A percentile compares a stretch with the other conserved stretches of the same genome.
Conservation (phyloP, 2,797 vertebrate genomes). For the Pseudomugil gertrudae region DNA sequence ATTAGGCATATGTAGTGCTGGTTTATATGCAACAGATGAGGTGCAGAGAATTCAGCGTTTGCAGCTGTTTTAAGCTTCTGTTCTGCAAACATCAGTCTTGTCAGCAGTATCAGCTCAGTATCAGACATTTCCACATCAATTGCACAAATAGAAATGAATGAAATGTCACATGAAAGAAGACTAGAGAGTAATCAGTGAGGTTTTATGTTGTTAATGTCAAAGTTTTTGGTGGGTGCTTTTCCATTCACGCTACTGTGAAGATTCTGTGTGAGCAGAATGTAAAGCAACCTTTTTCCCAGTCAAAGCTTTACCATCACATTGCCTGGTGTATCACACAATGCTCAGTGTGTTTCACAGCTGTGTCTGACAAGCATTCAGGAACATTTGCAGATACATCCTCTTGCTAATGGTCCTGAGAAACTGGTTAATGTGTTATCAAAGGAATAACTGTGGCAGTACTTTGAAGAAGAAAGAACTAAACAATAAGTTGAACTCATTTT, state of each 20-base stretch:
- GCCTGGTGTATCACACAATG: constrained; percentile 2
- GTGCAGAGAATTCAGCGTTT: constrained; percentile 33
- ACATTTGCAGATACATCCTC: too few species aligned
- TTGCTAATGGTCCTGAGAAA: too few species aligned
- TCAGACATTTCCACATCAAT: constrained; percentile 16
- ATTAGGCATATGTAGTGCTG: constrained; percentile 31
- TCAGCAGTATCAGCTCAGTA: constrained; percentile 18
- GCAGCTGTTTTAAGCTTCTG: constrained; percentile 26
- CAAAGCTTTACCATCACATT: constrained; percentile 4
- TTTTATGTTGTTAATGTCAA: constrained; percentile 12
- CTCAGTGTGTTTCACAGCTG: constrained; percentile 18
- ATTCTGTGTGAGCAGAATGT: neutral
- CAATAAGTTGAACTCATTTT: too few species aligned
- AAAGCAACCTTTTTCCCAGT: constrained; percentile 16
- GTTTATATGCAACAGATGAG: constrained; percentile 41
- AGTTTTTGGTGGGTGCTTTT: constrained; percentile 10
- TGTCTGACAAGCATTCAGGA: constrained; percentile 17
- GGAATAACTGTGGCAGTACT: constrained; percentile 3
- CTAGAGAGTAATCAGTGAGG: constrained; percentile 2
- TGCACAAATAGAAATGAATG: constrained; percentile 18
- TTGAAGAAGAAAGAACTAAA: constrained; percentile 18
- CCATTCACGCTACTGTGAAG: constrained; percentile 1
- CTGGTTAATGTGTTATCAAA: constrained; percentile 31
- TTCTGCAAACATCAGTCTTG: constrained; percentile 35
- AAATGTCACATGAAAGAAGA: constrained; percentile 23